phyloP scores from a whole-genome alignment of 2,797 vertebrate species.

The Tokudaia muenninki region DNA sequence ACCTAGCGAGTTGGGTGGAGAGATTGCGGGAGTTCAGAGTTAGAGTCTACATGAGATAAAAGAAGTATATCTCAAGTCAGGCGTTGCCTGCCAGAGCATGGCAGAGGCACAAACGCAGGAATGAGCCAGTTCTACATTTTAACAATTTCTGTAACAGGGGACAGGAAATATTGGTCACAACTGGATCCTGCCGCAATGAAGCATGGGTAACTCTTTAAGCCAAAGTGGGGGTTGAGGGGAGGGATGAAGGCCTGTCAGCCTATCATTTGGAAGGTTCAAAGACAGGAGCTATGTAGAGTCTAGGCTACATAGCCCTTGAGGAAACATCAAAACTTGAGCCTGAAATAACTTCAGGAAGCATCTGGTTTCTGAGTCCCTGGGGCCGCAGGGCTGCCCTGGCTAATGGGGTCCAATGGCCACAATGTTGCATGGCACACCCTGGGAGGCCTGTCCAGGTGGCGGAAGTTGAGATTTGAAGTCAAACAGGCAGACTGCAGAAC shows the following conservation, averaged over 20 bases:
- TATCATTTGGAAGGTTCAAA: background rate
- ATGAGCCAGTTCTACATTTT: too few relatives aligned
- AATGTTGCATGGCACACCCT: too few relatives aligned
- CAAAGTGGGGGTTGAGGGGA: too few relatives aligned
- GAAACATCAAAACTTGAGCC: background rate
- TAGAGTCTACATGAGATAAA: too few relatives aligned
- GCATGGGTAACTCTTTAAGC: background rate
- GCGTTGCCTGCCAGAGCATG: too few relatives aligned
- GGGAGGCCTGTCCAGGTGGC: background rate
- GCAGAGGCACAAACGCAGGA: too few relatives aligned
- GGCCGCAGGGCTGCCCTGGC: background rate
- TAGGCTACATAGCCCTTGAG: background rate
- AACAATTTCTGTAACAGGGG: too few relatives aligned
- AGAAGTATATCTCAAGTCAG: too few relatives aligned
- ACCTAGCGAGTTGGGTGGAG: too few relatives aligned
- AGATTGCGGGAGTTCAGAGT: too few relatives aligned
- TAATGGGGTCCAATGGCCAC: background rate
- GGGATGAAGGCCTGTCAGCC: background rate
- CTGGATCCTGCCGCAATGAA: too few relatives aligned
- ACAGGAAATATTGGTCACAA: background rate
- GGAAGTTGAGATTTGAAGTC: background rate
- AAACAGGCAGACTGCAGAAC: background rate
- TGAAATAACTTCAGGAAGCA: background rate
- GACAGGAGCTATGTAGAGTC: too few relatives aligned
- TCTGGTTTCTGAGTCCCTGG: background rate